Conservation (phyloP, 1,140 invertebrate genomes). For the Bombus confusus region DNA sequence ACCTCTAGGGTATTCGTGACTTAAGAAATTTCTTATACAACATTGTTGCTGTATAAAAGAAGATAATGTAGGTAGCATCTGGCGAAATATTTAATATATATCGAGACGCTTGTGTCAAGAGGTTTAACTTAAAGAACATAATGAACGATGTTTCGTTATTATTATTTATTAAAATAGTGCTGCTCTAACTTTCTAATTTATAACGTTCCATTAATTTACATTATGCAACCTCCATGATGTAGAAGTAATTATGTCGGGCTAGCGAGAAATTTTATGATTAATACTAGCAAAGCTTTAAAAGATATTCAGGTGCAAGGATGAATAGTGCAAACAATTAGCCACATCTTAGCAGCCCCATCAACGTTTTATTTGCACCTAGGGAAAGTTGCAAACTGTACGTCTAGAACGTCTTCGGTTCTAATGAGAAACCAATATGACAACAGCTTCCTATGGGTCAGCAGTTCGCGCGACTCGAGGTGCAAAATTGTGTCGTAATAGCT, state of each 20-base stretch:
- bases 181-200: neutral
- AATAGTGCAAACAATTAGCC: slow-evolving; percentile 45
- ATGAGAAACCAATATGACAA: slow-evolving; percentile 8
- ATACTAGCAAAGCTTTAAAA: neutral
- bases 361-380: slow-evolving; percentile 60
- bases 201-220: neutral
- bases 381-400: slow-evolving; percentile 51
- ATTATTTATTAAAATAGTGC: neutral
- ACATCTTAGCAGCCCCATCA: neutral
- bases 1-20: neutral
- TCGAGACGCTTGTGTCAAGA: neutral
- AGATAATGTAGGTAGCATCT: neutral
- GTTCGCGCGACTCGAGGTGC: slow-evolving; percentile 35
- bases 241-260: neutral
- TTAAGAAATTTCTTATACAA: neutral
- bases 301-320: too few relatives aligned
- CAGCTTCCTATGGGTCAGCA: neutral
- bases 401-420: neutral
- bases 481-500: slow-evolving; percentile 52
- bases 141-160: neutral
- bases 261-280: neutral
- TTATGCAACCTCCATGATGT: neutral
- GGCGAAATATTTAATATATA: neutral
- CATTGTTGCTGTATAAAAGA: neutral
- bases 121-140: neutral